Evolutionary conservation across 2,113 vertebrate species (phyloP), one percentile per base, ranked within the genome.

Genomic region (Cariama cristata): DNA sequence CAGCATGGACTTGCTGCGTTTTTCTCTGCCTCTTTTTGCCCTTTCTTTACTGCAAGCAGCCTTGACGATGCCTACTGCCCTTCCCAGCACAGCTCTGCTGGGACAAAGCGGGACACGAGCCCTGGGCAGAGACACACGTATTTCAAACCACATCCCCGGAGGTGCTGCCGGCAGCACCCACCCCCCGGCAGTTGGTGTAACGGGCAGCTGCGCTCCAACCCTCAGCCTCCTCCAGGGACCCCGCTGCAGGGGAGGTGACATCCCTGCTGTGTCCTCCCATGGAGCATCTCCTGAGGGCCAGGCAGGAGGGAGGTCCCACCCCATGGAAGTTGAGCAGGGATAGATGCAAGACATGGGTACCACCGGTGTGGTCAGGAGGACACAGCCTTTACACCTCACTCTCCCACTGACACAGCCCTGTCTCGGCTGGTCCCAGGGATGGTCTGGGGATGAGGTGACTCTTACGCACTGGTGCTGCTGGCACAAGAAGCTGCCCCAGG

Each of bases 1-100:
- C 0, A 0, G 8, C 0, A 0, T 5, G 44, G 47, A 21, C 33
- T 24, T 24, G 40, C 56, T 82, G 56, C 1, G 1, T 55, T n/a
- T 35, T 35, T 50, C 30, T n/a, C 38, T 53, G n/a, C 35, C 16
- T 52, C 72, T 83, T 56, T 64, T 52, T 21, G 14, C n/a, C 71
- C 56, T 12, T 42, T 32, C 35, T 49, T 60, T 63, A 27, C 14
- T 9, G 30, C 62, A 55, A 38, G 82, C 40, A 80, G 58, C 58
- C 68, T 33, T 20, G 47, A 33, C 1, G 2, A 19, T 1, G 33
- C 38, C 72, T 53, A 12, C 62, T 44, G 76, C 30, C 42, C 27
- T 47, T 38, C 35, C 38, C 76, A 59, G 72, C 63, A 58, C 2
- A 1, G 91, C 30, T 63, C 62, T 63, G 19, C 62, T 9, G n/a